Base-by-base conservation (phyloP, 2,888 invertebrate genomes). In the Epinotia bilunana region DNA sequence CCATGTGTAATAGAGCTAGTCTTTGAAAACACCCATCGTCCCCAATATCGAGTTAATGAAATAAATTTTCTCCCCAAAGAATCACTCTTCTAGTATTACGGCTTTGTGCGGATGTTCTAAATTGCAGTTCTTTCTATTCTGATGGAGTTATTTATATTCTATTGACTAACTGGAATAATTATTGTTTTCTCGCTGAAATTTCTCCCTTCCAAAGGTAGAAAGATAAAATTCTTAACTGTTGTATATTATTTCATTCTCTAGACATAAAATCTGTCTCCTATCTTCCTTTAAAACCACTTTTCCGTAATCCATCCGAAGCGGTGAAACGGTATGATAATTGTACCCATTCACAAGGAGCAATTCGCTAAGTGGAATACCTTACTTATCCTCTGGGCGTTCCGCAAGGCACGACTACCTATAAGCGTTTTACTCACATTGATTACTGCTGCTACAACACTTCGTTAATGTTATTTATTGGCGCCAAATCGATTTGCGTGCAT, bases 331-430 rank as follows among this genome's bases (percentile, higher is more conserved):
- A 90, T 88, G 88, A 86, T 89, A 90, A 90, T 89, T 89, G 86
- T 85, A 83, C 83, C 88, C 86, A 88, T 89, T 87, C 87, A 83
- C 87, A 83, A 80, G 78, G 83, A 83, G 86, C 91, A 92, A 91
- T 92, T 86, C 86, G 75, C 89, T 91, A 89, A 92, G 89, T 92
- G 92, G 90, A 87, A 88, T 88, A 88, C 88, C 89, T 88, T 89
- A 89, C 91, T 93, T 88, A 93, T 92, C 92, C 92, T 87, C 84
- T 78, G 82, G 83, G 83, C 85, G 86, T 85, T 84, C 79, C 83
- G 79, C 82, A 80, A 82, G 89, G 90, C 92, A 93, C 93, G 92
- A 82, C 87, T 85, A 87, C 85, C 86, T 88, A 83, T 82, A 73
- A 78, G 82, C 83, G 84, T 89, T 87, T 90, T 88, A 84, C 84